phyloP scores from a whole-genome alignment of 2,888 invertebrate genomes.

The Neria commutata region DNA sequence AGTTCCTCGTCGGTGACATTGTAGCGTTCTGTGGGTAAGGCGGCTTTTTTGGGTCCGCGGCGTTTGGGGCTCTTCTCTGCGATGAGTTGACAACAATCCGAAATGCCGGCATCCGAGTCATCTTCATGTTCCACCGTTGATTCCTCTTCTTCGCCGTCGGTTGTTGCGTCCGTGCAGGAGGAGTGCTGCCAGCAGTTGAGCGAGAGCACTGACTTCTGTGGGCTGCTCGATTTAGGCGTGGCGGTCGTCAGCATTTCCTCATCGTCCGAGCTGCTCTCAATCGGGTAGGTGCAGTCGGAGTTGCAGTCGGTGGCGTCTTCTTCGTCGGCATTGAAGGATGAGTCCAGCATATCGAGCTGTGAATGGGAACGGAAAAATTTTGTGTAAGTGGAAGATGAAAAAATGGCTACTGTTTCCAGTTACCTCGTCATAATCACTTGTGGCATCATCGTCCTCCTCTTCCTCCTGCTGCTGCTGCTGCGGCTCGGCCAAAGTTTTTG shows the following conservation, averaged over 20 bases:
- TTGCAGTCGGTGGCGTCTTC: conserved; percentile 41
- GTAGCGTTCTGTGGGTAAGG: conserved; percentile 29
- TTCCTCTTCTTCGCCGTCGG: conserved; percentile 32
- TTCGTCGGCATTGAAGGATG: conserved; percentile 50
- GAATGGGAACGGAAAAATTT: background rate
- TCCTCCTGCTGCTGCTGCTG: conserved; percentile 1
- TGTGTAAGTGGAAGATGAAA: conserved; percentile 3
- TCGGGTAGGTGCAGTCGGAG: conserved; percentile 40
- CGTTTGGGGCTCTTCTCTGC: conserved; percentile 27
- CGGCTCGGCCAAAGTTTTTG: conserved; percentile 17
- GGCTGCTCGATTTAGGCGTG: conserved; percentile 37
- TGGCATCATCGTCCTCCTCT: conserved; percentile 38
- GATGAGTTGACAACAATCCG: conserved; percentile 53
- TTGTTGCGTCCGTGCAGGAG: conserved; percentile 41
- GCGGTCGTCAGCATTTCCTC: conserved; percentile 5
- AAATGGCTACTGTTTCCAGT: conserved; percentile 8
- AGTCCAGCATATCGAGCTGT: conserved; percentile 47
- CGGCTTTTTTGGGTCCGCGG: conserved; percentile 1
- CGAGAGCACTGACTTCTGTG: conserved; percentile 48
- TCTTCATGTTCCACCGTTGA: conserved; percentile 32
- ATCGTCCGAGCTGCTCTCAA: conserved; percentile 13
- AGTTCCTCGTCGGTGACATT: conserved; percentile 41
- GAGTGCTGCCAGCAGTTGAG: conserved; percentile 50
- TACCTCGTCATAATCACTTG: conserved; percentile 53
- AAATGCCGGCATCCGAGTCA: conserved; percentile 47